Conservation (phyloP, 2,113 vertebrate species). For the Morone saxatilis region DNA sequence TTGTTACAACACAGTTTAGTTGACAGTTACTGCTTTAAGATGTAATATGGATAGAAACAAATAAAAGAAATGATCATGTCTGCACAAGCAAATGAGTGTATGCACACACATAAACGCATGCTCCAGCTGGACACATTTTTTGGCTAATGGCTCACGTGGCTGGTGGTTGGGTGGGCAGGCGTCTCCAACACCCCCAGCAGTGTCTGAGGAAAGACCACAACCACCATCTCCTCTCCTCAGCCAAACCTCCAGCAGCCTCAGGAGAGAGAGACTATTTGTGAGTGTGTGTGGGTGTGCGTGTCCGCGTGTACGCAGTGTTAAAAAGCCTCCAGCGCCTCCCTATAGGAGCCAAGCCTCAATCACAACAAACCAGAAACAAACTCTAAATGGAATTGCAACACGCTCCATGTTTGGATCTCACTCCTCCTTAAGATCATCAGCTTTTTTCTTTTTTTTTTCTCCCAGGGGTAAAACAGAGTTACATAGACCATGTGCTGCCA, state of each 20-base stretch:
- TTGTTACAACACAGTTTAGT: slow-evolving; percentile 7
- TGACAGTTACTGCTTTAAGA: neutral
- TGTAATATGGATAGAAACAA: neutral
- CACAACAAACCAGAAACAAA: slow-evolving; percentile 68
- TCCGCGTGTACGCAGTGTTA: neutral
- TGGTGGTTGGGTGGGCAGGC: slow-evolving; percentile 56
- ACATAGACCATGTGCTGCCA: slow-evolving; percentile 63
- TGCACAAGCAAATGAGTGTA: neutral
- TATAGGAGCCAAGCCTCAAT: slow-evolving; percentile 55
- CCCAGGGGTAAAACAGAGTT: slow-evolving; percentile 35
- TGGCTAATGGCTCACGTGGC: slow-evolving; percentile 53
- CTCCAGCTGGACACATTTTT: slow-evolving; percentile 44
- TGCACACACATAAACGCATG: neutral
- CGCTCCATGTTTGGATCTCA: slow-evolving; percentile 52
- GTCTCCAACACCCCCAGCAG: slow-evolving; percentile 66
- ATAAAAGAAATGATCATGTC: neutral
- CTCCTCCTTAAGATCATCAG: slow-evolving; percentile 23
- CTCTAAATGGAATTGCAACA: slow-evolving; percentile 63
- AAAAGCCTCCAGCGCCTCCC: slow-evolving; percentile 35
- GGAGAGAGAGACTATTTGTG: slow-evolving; percentile 17
- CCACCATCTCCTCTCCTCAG: slow-evolving; percentile 35
- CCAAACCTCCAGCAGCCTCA: slow-evolving; percentile 58
- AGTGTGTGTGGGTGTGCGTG: slow-evolving; percentile 11
- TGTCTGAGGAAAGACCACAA: slow-evolving; percentile 63
- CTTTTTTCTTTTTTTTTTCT: slow-evolving; percentile 17